phyloP scores from a whole-genome alignment of 2,797 vertebrate genomes.

The Rallus crepitans region DNA sequence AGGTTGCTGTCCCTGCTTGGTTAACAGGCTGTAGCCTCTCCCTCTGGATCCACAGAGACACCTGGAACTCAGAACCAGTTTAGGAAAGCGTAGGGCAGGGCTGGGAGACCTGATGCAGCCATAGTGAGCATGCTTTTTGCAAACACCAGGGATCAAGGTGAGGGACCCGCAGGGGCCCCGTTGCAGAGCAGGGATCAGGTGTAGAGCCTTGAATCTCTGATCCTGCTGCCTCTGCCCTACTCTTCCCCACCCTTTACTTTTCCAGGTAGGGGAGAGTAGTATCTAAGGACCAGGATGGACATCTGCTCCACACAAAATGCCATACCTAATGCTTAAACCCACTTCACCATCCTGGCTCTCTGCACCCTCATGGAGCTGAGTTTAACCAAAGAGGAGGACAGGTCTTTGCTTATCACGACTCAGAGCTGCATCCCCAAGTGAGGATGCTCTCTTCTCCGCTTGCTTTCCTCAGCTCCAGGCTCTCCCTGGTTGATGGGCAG shows the following conservation, averaged over 20 bases:
- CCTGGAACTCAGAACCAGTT: background rate
- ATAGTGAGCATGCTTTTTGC: background rate
- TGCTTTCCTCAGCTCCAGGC: background rate
- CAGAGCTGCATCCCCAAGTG: background rate
- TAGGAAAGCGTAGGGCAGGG: background rate
- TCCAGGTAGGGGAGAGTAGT: background rate
- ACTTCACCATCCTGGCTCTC: background rate
- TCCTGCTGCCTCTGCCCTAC: background rate
- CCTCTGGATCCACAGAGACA: background rate
- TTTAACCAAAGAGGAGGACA: background rate
- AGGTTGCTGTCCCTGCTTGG: background rate
- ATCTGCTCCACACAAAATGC: fast-evolving
- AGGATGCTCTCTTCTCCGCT: background rate
- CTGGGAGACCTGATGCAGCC: background rate
- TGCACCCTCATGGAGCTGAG: fast-evolving
- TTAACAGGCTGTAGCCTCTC: background rate
- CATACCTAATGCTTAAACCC: background rate
- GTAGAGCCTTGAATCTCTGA: background rate
- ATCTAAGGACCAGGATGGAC: background rate
- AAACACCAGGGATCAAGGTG: background rate
- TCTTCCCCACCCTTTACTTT: background rate
- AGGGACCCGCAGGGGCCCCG: background rate
- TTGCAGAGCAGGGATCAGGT: background rate
- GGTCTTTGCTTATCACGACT: fast-evolving
- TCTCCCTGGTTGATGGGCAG: fast-evolving